Conservation (phyloP, 2,113 vertebrate genomes). For the Vimba vimba region DNA sequence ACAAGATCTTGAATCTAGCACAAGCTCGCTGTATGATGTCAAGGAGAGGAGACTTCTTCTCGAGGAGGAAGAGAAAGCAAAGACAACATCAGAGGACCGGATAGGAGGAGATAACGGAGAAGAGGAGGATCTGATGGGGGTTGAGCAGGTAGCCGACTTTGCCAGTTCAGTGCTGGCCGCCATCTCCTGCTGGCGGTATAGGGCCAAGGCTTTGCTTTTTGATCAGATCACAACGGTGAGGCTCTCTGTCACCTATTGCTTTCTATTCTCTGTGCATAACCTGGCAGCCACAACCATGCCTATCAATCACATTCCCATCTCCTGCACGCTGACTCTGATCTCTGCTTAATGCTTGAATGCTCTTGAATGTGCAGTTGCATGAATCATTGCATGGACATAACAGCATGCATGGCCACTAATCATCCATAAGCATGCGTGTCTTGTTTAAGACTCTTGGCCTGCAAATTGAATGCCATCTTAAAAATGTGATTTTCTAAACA, state of each 20-base stretch:
- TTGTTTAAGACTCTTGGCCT: background rate
- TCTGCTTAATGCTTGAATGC: constrained; percentile 40
- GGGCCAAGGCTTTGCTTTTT: constrained; percentile 91
- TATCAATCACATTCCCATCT: constrained; percentile 21
- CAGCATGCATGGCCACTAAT: background rate
- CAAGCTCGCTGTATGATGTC: constrained; percentile 69
- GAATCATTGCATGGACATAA: constrained; percentile 45
- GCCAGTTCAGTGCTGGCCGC: constrained; percentile 87
- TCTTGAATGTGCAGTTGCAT: constrained; percentile 35
- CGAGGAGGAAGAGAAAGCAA: constrained; percentile 49
- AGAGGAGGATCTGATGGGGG: constrained; percentile 79
- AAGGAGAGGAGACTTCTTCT: constrained; percentile 65
- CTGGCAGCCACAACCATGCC: background rate
- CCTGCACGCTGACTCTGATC: constrained; percentile 30
- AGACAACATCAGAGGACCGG: constrained; percentile 47
- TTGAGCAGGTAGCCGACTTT: constrained; percentile 94
- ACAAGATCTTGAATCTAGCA: constrained; percentile 68
- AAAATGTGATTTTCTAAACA: background rate
- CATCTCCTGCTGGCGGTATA: constrained; percentile 93
- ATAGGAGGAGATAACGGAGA: constrained; percentile 48
- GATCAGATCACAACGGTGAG: constrained; percentile 90
- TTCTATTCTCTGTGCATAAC: background rate
- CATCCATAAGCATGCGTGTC: background rate
- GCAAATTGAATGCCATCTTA: too few relatives aligned
- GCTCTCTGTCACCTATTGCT: constrained; percentile 64